Percentiles rank a stretch among this genome's conserved stretches.
These are phyloP conservation scores for Epicauta chinensis DNA, from an alignment of 1,140 invertebrate species.

Conservation along the genomic window DNA sequence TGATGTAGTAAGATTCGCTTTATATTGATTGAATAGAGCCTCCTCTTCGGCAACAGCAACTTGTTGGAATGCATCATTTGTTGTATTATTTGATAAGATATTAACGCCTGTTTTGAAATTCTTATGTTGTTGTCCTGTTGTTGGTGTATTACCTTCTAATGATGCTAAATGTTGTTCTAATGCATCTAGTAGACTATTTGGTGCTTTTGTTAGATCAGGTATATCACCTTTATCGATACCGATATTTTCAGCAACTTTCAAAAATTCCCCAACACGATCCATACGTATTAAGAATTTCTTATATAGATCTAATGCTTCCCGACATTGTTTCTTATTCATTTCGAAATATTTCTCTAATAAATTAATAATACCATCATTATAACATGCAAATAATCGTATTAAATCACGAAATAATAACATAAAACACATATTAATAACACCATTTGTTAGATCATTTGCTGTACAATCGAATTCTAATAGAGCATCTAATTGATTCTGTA, in stretches of 20 bases:
- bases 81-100: constrained; percentile 79
- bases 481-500: constrained; percentile 93
- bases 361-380: constrained; percentile 99
- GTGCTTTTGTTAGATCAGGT: constrained; percentile 98
- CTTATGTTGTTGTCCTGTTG: constrained; percentile 75
- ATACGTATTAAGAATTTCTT: constrained; percentile 99
- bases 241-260: constrained; percentile 95
- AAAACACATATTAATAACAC: constrained; percentile 98
- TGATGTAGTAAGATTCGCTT: constrained; percentile 79
- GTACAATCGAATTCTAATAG: constrained; percentile 98
- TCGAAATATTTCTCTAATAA: constrained; percentile 99
- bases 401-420: constrained; percentile 98
- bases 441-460: constrained; percentile 95
- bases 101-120: constrained; percentile 86
- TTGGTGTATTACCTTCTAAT: constrained; percentile 87
- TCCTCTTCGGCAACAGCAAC: constrained; percentile 92
- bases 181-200: constrained; percentile 95
- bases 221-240: constrained; percentile 99
- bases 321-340: constrained; percentile 99
- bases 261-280: constrained; percentile 97
- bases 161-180: constrained; percentile 93
- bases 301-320: constrained; percentile 97
- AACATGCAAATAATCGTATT: constrained; percentile 97
- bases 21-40: constrained; percentile 88
- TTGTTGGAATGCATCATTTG: constrained; percentile 75